A percentile compares a stretch with the other conserved stretches of the same genome.
Conservation (phyloP, 2,797 vertebrate genomes). For the Columba guinea region DNA sequence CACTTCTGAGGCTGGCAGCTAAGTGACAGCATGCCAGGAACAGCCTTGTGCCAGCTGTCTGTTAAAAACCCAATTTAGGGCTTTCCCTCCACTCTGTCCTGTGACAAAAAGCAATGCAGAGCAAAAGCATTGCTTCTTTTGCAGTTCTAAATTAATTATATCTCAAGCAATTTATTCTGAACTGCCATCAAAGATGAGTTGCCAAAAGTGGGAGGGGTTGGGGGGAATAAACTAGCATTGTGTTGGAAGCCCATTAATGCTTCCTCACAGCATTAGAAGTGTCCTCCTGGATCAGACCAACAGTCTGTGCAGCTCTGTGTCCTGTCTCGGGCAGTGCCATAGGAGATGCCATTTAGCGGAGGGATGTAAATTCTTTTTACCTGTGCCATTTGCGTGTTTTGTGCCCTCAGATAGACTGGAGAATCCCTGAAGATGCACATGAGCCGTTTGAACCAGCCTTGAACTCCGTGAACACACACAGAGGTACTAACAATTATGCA, state of each 20-base stretch:
- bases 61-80: neutral
- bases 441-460: neutral
- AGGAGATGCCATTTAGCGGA: neutral
- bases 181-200: neutral
- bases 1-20: neutral
- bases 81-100: accelerated
- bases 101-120: neutral
- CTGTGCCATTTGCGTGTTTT: neutral
- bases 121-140: accelerated
- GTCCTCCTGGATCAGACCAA: accelerated
- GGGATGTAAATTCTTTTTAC: neutral
- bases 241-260: neutral
- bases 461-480: neutral
- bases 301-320: accelerated
- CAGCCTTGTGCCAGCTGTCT: neutral
- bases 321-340: neutral
- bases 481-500: neutral
- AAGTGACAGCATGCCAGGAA: neutral
- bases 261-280: neutral
- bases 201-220: neutral
- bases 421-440: neutral
- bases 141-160: neutral
- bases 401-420: neutral
- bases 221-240: neutral
- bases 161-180: neutral